Evolutionary conservation across 2,888 invertebrate species (phyloP).

Genomic region (Microchrysa polita): DNA sequence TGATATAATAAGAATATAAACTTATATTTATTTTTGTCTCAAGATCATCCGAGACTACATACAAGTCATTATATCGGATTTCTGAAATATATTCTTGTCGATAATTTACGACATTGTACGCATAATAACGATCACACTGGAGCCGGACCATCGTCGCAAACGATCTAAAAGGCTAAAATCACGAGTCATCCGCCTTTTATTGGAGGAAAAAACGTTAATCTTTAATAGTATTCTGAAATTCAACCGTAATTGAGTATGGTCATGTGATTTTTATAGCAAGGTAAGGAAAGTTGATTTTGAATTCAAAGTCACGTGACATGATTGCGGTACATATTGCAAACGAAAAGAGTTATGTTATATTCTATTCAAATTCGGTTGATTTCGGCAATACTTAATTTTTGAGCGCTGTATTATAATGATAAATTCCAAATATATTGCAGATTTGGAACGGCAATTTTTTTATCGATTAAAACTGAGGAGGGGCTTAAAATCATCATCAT

Average conservation of each 20-base stretch:
- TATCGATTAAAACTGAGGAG: too few relatives aligned
- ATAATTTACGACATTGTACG: not conserved
- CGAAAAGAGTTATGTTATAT: too few relatives aligned
- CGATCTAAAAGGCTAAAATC: not conserved
- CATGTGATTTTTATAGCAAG: not conserved
- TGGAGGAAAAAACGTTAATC: not conserved
- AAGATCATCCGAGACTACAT: not conserved
- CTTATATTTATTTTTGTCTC: too few relatives aligned
- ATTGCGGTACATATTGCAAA: not conserved
- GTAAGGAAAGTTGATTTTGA: not conserved
- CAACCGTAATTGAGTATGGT: too few relatives aligned
- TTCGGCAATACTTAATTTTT: too few relatives aligned
- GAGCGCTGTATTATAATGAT: too few relatives aligned
- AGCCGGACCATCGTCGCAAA: not conserved
- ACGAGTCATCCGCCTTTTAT: not conserved
- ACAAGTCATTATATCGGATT: not conserved
- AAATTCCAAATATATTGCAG: too few relatives aligned
- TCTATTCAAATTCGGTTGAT: too few relatives aligned
- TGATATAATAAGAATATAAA: too few relatives aligned
- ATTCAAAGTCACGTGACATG: conserved; percentile 1
- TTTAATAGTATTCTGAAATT: too few relatives aligned
- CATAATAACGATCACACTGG: not conserved
- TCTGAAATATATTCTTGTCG: not conserved
- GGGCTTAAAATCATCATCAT: too few relatives aligned
- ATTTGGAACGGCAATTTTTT: too few relatives aligned